Evolutionary conservation across 53 echinoderm and acorn worm genomes (phyloP).

Genomic region (Mesocentrotus franciscanus): DNA sequence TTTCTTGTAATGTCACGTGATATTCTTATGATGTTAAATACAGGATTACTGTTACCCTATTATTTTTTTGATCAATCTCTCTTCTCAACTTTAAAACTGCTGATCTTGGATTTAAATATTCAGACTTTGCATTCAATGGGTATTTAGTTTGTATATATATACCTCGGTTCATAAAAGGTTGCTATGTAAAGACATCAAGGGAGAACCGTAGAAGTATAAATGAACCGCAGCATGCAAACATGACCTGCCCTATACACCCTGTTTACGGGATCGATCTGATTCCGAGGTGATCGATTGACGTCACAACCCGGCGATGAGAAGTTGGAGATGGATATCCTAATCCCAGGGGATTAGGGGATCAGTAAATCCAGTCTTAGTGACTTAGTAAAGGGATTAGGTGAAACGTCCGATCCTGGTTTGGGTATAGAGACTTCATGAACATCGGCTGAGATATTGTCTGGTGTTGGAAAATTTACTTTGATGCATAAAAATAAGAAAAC

Average conservation of each 20-base stretch:
- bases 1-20: not conserved
- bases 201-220: not conserved
- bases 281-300: not conserved
- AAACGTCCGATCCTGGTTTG: not conserved
- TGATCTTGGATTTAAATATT: not conserved
- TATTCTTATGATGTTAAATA: not conserved
- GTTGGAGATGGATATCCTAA: slow-evolving; percentile 49
- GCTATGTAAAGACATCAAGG: not conserved
- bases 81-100: not conserved
- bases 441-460: slow-evolving; percentile 3
- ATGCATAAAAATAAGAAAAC: not conserved
- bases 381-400: slow-evolving; percentile 23
- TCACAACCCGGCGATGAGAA: not conserved
- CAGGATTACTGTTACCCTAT: not conserved
- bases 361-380: slow-evolving; percentile 56
- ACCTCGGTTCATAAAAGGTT: not conserved
- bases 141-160: not conserved
- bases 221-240: not conserved
- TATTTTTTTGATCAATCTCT: not conserved
- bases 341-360: slow-evolving; percentile 43
- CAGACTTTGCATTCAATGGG: not conserved
- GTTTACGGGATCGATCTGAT: not conserved
- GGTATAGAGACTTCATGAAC: not conserved
- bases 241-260: not conserved
- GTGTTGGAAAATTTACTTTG: not conserved